Evolutionary conservation across 2,113 vertebrate species (phyloP).

Genomic region (Paratilapia polleni): DNA sequence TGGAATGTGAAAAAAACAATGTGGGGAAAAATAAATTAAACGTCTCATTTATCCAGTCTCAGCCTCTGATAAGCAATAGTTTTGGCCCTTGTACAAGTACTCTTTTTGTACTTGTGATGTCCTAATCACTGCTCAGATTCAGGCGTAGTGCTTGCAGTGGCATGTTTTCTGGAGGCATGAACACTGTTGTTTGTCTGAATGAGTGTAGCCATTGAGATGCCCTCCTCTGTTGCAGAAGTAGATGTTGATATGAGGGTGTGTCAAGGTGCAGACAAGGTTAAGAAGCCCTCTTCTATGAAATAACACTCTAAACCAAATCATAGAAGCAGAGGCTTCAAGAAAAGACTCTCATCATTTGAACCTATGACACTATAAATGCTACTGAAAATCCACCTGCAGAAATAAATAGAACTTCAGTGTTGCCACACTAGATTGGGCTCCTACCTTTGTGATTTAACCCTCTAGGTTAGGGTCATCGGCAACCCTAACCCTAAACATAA

Average conservation of each 20-base stretch:
- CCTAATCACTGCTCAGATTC: neutral
- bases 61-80: neutral
- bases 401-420: neutral
- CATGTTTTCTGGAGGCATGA: neutral
- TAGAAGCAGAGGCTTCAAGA: neutral
- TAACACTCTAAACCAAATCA: neutral
- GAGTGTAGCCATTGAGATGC: neutral
- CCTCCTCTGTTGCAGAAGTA: neutral
- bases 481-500: no score
- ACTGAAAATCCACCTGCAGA: neutral
- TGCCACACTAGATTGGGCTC: neutral
- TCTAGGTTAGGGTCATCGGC: neutral
- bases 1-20: conserved; percentile 13
- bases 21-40: neutral
- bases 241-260: neutral
- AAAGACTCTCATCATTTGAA: neutral
- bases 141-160: neutral
- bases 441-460: neutral
- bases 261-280: neutral
- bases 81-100: neutral
- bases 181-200: neutral
- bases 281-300: neutral
- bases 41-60: neutral
- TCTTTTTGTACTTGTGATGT: neutral
- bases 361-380: neutral